phyloP scores from a whole-genome alignment of 2,113 vertebrate genomes.

The Mormoops blainvillei region DNA sequence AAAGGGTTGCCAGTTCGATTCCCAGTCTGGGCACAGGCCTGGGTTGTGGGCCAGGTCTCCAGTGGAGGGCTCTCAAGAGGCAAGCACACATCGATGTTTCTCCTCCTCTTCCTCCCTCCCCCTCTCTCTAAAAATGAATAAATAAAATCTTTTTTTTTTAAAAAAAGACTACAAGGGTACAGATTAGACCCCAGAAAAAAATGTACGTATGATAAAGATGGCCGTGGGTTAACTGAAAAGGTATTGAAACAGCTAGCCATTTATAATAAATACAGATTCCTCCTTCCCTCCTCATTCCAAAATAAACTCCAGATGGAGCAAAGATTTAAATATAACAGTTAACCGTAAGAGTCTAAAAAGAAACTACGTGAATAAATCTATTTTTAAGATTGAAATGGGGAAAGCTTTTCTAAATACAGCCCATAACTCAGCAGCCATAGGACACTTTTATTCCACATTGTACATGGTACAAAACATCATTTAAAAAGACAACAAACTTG shows the following conservation, averaged over 20 bases:
- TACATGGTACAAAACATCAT: neutral
- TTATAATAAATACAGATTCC: neutral
- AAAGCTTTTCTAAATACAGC: conserved; percentile 41
- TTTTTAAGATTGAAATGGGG: conserved; percentile 5
- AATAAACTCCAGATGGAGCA: conserved; percentile 31
- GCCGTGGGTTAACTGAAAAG: neutral
- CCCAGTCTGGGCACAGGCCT: too few relatives aligned
- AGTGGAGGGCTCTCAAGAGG: too few relatives aligned
- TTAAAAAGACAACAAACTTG: neutral
- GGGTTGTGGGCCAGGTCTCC: too few relatives aligned
- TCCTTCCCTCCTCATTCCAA: neutral
- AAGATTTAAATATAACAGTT: conserved; percentile 30
- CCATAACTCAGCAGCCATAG: neutral
- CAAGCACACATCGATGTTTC: too few relatives aligned
- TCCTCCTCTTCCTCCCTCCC: too few relatives aligned
- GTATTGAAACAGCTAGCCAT: neutral
- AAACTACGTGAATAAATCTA: neutral
- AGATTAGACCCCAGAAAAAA: neutral
- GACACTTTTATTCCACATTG: conserved; percentile 7
- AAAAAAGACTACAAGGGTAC: neutral
- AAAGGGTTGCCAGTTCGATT: too few relatives aligned
- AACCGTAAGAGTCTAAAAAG: neutral
- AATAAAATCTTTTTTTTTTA: too few relatives aligned
- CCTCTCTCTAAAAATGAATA: too few relatives aligned
- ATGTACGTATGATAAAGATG: neutral